Evolutionary conservation across 2,113 vertebrate genomes (phyloP).

Genomic region (Pica pica): DNA sequence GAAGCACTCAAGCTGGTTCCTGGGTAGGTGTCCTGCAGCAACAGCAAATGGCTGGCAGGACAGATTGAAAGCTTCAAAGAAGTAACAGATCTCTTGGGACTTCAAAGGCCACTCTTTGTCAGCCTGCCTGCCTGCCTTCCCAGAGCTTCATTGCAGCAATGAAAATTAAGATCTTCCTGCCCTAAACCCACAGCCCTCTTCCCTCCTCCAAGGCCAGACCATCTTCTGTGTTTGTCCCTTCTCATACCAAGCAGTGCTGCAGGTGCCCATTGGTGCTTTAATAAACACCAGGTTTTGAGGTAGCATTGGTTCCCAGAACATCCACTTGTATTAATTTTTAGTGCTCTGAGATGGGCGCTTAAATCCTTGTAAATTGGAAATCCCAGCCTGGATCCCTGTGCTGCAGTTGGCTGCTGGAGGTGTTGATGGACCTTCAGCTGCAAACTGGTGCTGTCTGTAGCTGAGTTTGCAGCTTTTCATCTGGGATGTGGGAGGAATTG

Average conservation of each 20-base stretch:
- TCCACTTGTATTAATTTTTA: neutral
- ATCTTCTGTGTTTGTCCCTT: rapidly evolving
- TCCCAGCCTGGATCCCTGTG: rapidly evolving
- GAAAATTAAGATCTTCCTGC: neutral
- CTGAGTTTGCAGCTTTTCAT: neutral
- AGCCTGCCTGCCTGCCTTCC: neutral
- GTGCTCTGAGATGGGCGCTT: rapidly evolving
- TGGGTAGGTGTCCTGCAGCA: neutral
- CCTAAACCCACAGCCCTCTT: neutral
- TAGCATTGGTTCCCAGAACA: rapidly evolving
- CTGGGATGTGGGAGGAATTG: neutral
- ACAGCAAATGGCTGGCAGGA: neutral
- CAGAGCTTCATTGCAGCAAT: neutral
- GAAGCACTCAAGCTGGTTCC: neutral
- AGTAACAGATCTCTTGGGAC: neutral
- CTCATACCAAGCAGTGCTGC: neutral
- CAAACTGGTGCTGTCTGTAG: neutral
- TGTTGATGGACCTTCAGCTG: neutral
- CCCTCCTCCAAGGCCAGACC: neutral
- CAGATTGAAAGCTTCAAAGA: neutral
- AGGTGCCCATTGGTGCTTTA: neutral
- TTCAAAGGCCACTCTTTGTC: neutral
- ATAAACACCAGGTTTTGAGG: neutral
- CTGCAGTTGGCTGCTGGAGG: neutral
- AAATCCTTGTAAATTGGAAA: neutral